Evolutionary conservation across 2,113 vertebrate species (phyloP).

Genomic region (Rhineura floridana): DNA sequence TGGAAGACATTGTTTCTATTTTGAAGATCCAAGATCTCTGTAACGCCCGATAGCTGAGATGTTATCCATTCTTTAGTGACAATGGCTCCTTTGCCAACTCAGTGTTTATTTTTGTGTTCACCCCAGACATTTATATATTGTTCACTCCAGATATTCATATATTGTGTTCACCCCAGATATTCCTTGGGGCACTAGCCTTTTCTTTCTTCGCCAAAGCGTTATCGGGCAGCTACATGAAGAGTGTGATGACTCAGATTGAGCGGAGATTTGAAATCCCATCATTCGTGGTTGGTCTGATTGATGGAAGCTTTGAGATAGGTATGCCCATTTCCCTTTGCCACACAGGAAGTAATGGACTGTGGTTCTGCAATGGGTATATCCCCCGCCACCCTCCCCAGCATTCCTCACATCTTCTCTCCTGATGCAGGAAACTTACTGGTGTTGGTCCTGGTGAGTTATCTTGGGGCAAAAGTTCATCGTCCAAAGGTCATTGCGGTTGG

Average conservation of each 20-base stretch:
- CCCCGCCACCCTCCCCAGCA: neutral
- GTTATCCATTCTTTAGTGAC: neutral
- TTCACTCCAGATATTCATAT: conserved; percentile 73
- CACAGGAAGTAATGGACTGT: neutral
- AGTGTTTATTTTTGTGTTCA: conserved; percentile 59
- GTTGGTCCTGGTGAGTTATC: conserved; percentile 72
- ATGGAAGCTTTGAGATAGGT: conserved; percentile 79
- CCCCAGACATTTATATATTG: conserved; percentile 74
- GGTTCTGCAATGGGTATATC: neutral
- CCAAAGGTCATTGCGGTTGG: conserved; percentile 69
- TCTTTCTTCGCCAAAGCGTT: conserved; percentile 75
- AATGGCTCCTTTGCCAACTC: conserved; percentile 22
- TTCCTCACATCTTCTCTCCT: conserved; percentile 1
- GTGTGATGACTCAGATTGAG: conserved; percentile 75
- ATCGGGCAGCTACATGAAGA: conserved; percentile 76
- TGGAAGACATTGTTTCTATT: neutral
- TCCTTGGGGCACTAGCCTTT: conserved; percentile 74
- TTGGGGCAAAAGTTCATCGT: conserved; percentile 70
- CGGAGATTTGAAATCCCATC: conserved; percentile 76
- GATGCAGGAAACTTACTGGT: conserved; percentile 71
- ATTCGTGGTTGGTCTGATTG: conserved; percentile 71
- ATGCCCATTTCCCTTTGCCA: neutral
- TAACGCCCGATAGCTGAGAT: neutral
- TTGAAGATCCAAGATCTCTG: neutral
- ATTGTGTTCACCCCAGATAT: conserved; percentile 71